Percentiles rank a stretch among this genome's conserved stretches.
These are phyloP conservation scores for Burhinus bistriatus DNA, from an alignment of 2,113 vertebrate species.

Conservation along the genomic window DNA sequence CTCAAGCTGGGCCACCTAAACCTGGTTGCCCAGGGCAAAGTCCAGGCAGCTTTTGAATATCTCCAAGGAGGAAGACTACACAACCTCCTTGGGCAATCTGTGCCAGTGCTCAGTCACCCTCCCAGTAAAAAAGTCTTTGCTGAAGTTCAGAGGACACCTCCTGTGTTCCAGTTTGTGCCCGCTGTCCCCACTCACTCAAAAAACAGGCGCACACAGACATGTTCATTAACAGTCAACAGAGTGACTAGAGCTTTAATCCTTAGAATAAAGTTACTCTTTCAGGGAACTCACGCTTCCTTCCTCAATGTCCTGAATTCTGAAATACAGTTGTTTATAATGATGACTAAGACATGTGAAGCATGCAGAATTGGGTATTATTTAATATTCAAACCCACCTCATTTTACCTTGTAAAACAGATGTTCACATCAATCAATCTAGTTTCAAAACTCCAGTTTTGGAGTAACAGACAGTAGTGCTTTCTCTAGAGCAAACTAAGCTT, in stretches of 20 bases:
- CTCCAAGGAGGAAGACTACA: background rate
- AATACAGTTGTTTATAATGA: background rate
- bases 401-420: background rate
- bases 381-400: background rate
- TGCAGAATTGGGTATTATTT: background rate
- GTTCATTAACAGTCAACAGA: background rate
- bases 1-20: background rate
- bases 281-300: background rate
- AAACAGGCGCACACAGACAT: background rate
- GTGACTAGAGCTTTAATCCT: background rate
- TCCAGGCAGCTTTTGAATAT: background rate
- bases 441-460: background rate
- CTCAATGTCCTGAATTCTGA: background rate
- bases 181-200: background rate
- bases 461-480: background rate
- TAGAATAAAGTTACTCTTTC: background rate
- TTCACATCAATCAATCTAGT: background rate
- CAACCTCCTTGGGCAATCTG: background rate
- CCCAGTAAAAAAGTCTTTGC: background rate
- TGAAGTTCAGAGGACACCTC: background rate
- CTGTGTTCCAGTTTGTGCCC: background rate
- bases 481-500: background rate
- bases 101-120: background rate
- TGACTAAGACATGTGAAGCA: background rate
- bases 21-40: background rate